Percentiles rank a stretch among this genome's conserved stretches.
These are phyloP conservation scores for Hippopotamyrus pictus DNA, from an alignment of 2,797 vertebrate species.

Conservation along the genomic window DNA sequence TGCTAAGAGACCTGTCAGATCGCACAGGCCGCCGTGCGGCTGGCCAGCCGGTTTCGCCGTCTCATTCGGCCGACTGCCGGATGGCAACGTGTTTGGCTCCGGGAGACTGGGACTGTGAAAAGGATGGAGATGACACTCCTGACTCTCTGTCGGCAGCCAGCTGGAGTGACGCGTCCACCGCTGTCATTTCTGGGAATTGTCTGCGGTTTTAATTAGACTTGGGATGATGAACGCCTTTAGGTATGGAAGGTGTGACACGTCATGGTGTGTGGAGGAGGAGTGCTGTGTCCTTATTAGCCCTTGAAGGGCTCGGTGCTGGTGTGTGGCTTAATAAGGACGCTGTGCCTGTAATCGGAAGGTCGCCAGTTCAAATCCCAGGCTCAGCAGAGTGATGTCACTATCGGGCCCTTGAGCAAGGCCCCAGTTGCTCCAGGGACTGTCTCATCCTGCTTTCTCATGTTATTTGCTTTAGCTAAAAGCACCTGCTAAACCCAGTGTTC, in stretches of 20 bases:
- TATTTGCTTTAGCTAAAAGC: background rate
- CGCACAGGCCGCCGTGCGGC: background rate
- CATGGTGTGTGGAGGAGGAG: background rate
- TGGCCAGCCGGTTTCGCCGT: background rate
- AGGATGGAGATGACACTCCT: background rate
- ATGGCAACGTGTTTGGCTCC: background rate
- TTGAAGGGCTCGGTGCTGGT: background rate
- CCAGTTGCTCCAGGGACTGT: background rate
- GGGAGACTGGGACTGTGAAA: background rate
- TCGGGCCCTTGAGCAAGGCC: background rate
- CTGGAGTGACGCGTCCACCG: background rate
- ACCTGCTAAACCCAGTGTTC: background rate
- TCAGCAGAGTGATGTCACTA: background rate
- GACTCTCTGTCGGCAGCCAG: background rate
- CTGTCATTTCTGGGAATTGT: background rate
- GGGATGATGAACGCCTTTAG: background rate
- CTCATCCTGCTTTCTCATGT: background rate
- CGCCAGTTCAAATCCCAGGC: background rate
- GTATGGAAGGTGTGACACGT: background rate
- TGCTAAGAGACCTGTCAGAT: constrained; percentile 20
- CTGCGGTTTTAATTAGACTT: background rate
- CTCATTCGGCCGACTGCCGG: background rate
- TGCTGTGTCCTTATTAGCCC: background rate
- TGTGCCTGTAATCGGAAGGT: background rate
- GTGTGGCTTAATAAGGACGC: background rate